phyloP scores from a whole-genome alignment of 2,888 invertebrate species.

The Odontomyia ornata region DNA sequence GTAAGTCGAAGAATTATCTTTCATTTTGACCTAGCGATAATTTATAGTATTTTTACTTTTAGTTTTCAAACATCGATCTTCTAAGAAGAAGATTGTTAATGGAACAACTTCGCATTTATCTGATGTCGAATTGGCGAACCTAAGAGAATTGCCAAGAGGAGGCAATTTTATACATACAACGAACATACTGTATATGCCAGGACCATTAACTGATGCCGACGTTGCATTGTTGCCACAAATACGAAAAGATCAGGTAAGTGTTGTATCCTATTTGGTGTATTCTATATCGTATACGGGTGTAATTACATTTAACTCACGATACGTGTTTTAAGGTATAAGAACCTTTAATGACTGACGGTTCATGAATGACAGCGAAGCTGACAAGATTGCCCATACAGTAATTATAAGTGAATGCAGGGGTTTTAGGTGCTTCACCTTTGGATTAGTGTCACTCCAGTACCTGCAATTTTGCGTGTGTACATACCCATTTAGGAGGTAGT shows the following conservation, averaged over 20 bases:
- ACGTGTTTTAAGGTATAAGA: too few species aligned
- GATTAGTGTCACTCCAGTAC: too few species aligned
- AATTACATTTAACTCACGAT: too few species aligned
- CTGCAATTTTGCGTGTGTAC: too few species aligned
- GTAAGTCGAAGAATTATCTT: conserved; percentile 52
- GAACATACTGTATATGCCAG: conserved; percentile 80
- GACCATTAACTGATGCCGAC: conserved; percentile 77
- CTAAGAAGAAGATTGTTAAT: conserved; percentile 75
- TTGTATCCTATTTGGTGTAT: background rate
- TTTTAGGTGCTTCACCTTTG: too few species aligned
- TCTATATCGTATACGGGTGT: too few species aligned
- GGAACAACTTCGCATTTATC: conserved; percentile 68
- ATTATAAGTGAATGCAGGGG: too few species aligned
- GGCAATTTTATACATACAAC: conserved; percentile 81
- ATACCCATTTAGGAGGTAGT: too few species aligned
- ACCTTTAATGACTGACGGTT: too few species aligned
- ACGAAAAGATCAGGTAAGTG: conserved; percentile 73
- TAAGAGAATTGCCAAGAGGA: conserved; percentile 79
- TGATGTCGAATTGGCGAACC: conserved; percentile 85
- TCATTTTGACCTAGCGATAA: background rate
- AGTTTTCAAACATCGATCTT: conserved; percentile 72
- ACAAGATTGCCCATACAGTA: too few species aligned
- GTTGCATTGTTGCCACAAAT: conserved; percentile 86
- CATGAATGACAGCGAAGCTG: too few species aligned
- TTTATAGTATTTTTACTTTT: conserved; percentile 50